Percentiles rank a stretch among this genome's conserved stretches.
These are phyloP conservation scores for Trichosurus vulpecula DNA, from an alignment of 2,797 vertebrate species.

Conservation along the genomic window DNA sequence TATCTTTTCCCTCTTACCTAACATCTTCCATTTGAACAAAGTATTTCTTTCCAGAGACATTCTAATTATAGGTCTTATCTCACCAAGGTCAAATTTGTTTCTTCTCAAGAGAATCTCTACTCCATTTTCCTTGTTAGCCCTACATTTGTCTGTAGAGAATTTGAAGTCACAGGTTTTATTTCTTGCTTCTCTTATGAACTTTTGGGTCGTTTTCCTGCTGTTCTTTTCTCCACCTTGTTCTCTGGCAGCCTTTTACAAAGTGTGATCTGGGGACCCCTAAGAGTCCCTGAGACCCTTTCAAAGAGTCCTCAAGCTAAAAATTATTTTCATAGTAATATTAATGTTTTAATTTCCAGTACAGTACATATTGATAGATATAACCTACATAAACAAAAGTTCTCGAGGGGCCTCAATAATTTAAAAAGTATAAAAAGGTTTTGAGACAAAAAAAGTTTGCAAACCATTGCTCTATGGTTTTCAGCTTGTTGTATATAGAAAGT, in stretches of 20 bases:
- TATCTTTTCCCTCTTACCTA: not conserved
- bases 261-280: not conserved
- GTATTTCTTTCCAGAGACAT: not conserved
- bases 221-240: not conserved
- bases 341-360: not conserved
- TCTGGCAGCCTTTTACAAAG: not conserved
- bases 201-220: not conserved
- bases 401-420: not conserved
- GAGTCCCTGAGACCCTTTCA: not conserved
- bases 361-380: not conserved
- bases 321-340: not conserved
- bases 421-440: not conserved
- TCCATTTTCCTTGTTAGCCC: not conserved
- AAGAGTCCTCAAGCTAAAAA: not conserved
- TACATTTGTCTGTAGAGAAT: not conserved
- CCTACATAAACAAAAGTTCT: not conserved
- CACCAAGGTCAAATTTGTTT: not conserved
- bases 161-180: not conserved
- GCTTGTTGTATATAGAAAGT: not conserved
- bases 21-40: not conserved
- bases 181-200: not conserved
- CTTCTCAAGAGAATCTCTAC: not conserved
- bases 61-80: not conserved
- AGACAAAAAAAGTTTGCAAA: not conserved
- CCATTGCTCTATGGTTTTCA: not conserved